Conservation (phyloP, 1,140 invertebrate species). For the Ceratosolen fusciceps region DNA sequence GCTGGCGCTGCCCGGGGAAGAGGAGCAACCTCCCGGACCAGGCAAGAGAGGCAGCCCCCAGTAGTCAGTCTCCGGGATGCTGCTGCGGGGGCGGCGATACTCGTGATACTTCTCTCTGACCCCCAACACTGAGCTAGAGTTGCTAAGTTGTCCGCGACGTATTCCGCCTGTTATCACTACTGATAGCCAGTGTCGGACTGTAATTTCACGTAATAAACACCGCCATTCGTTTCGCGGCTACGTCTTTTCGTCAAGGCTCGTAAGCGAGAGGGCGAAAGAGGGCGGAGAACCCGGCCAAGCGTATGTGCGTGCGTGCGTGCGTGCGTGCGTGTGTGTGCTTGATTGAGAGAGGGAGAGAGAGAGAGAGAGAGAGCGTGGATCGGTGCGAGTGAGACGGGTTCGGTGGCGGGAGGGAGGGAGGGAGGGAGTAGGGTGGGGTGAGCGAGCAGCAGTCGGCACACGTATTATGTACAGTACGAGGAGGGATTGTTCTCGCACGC, state of each 20-base stretch:
- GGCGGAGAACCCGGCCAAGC: no score
- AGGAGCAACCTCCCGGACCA: conserved; percentile 61
- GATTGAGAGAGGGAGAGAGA: not conserved
- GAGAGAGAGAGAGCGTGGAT: not conserved
- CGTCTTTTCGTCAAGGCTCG: not conserved
- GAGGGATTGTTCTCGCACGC: conserved; percentile 17
- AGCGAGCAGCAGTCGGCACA: not conserved
- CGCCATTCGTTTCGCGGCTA: not conserved
- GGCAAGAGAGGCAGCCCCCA: conserved; percentile 52
- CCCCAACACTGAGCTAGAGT: conserved; percentile 5
- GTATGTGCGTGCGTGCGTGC: no score
- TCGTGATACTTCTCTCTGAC: conserved; percentile 28
- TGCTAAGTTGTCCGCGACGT: not conserved
- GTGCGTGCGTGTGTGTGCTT: no score
- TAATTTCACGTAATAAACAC: not conserved
- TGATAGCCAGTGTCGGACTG: not conserved
- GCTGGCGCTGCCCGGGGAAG: conserved; percentile 71
- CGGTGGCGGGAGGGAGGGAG: not conserved
- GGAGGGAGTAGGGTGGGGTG: not conserved
- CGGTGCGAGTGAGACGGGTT: not conserved
- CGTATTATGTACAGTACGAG: not conserved
- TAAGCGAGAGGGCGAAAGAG: not conserved
- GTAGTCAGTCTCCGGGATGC: conserved; percentile 50
- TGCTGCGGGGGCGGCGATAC: conserved; percentile 33
- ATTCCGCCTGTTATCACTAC: conserved; percentile 10